These are phyloP conservation scores for Potamarius usumacintae DNA, from an alignment of 2,113 vertebrate genomes.

Conservation along the genomic window DNA sequence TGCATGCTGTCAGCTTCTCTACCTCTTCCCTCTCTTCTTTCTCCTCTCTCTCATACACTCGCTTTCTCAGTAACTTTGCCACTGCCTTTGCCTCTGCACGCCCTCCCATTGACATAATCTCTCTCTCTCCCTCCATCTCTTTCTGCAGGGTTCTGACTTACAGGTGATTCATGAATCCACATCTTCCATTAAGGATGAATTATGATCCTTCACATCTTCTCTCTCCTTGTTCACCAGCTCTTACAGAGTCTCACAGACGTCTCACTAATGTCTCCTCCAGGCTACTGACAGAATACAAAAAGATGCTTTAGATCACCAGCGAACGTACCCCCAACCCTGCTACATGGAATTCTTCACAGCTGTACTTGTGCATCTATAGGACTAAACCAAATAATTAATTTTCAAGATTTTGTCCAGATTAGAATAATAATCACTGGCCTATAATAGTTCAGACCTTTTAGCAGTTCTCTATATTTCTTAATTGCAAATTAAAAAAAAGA, in stretches of 20 bases:
- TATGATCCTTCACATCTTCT: slow-evolving; percentile 42
- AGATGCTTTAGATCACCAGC: slow-evolving; percentile 12
- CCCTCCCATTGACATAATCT: neutral
- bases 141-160: slow-evolving; percentile 28
- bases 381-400: neutral
- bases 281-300: slow-evolving; percentile 26
- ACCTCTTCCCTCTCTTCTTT: slow-evolving; percentile 2
- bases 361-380: neutral
- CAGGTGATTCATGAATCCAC: slow-evolving; percentile 40
- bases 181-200: slow-evolving; percentile 50
- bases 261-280: slow-evolving; percentile 28
- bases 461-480: neutral
- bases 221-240: slow-evolving; percentile 35
- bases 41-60: neutral
- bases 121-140: neutral
- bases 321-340: neutral
- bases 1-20: slow-evolving; percentile 47
- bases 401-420: neutral
- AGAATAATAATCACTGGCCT: neutral
- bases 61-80: neutral
- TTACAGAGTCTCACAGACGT: slow-evolving; percentile 12
- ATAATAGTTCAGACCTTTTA: neutral
- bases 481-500: neutral
- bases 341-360: neutral
- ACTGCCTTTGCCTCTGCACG: neutral